Evolutionary conservation across 2,113 vertebrate genomes (phyloP), one percentile per base, ranked within the genome.

Genomic region (Ginglymostoma cirratum): DNA sequence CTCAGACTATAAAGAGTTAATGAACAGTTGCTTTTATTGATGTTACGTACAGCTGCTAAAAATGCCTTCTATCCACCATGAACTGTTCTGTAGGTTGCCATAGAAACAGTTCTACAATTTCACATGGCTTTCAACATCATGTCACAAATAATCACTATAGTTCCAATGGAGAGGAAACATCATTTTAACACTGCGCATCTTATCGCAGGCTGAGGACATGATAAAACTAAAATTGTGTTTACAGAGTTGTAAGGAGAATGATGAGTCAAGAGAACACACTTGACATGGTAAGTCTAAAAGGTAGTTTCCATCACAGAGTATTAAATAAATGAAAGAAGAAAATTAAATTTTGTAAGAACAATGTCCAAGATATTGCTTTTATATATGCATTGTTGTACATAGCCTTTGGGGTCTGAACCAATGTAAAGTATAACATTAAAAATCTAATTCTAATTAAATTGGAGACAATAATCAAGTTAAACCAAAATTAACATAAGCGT

Each of bases 81-180:
- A 69, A 95, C 67, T 97, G 95, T 96, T 96, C 38, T 5, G n/a
- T 96, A 76, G 83, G 97, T 98, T 98, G 85, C 97, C 97, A 97
- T 97, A 97, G 97, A 96, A 98, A 97, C 97, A 17, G 93, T 96
- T 97, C 96, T 97, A 96, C 67, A 52, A 72, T 96, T 97, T 96
- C 96, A 97, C 96, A 93, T 96, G 97, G 96, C 70, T 96, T 80
- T 97, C 96, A 90, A 55, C 95, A 96, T 92, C 55, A 96, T 12
- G 96, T 96, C 5, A 48, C 96, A 96, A 96, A 67, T 96, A 27
- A n/a, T 48, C 96, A 96, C 94, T 96, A 96, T 96, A 96, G 97
- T 87, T 95, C 96, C 67, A 86, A 42, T 97, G 85, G 97, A 96
- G 87, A 96, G 96, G 95, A 86, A 96, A 96, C 96, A 96, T 95